phyloP scores from a whole-genome alignment of 2,113 vertebrate genomes.

The Rhabdomys dilectus region DNA sequence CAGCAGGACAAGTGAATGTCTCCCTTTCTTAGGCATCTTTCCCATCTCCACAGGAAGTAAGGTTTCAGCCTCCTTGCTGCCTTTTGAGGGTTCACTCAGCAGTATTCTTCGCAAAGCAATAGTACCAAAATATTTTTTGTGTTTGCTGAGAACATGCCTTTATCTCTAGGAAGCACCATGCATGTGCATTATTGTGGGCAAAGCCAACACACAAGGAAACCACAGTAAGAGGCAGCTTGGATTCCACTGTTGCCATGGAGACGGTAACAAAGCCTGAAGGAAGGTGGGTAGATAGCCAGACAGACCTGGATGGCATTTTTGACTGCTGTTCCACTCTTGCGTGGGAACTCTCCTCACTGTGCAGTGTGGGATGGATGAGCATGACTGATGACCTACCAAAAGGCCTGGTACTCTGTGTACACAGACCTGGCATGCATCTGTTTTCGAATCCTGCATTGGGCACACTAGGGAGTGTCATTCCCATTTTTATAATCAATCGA shows the following conservation, averaged over 20 bases:
- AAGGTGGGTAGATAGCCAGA: conserved; percentile 2
- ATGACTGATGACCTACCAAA: not conserved
- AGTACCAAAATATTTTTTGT: not conserved
- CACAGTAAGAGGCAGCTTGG: not conserved
- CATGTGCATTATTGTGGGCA: not conserved
- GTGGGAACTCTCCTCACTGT: not conserved
- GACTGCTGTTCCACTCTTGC: not conserved
- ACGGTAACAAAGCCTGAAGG: not conserved
- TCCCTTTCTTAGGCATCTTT: not conserved
- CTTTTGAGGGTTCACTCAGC: not conserved
- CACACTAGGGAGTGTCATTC: not conserved
- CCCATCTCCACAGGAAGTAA: not conserved
- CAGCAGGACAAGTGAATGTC: not conserved
- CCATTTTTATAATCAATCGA: conserved; percentile 42
- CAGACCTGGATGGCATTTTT: not conserved
- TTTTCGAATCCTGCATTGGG: not conserved
- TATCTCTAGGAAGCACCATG: not conserved
- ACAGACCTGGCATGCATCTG: not conserved
- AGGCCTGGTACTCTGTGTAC: not conserved
- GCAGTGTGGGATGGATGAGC: not conserved
- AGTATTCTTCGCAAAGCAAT: not conserved
- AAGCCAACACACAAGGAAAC: not conserved
- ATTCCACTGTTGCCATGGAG: not conserved
- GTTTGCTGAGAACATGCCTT: not conserved
- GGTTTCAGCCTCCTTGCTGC: not conserved